These are phyloP conservation scores for Smutsia temminckii DNA, from an alignment of 2,797 vertebrate species.

Conservation along the genomic window DNA sequence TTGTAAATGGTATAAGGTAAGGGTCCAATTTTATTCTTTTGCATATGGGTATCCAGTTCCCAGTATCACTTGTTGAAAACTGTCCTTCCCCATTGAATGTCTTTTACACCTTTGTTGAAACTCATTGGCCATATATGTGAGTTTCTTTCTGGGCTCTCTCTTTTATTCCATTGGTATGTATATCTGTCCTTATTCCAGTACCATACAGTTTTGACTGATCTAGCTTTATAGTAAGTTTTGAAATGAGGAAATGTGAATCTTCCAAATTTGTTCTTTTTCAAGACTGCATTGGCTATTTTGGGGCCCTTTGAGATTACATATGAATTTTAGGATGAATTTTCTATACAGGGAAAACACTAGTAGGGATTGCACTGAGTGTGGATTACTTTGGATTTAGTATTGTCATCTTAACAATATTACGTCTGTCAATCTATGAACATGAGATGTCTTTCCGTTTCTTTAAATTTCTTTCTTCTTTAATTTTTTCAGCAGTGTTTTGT, in stretches of 20 bases:
- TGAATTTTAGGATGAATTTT: background rate
- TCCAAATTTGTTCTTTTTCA: conserved; percentile 14
- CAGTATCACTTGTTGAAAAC: background rate
- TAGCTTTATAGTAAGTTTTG: conserved; percentile 28
- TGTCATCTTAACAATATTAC: background rate
- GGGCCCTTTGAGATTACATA: background rate
- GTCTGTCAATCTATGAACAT: background rate
- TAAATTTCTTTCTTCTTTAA: background rate
- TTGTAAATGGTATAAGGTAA: background rate
- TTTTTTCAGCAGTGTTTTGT: background rate
- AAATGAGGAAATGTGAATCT: background rate
- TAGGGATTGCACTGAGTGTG: background rate
- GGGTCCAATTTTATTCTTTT: background rate
- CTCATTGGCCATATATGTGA: background rate
- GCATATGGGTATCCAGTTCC: background rate
- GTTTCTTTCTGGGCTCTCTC: background rate
- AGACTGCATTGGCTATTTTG: background rate
- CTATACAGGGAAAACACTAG: background rate
- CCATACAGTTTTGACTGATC: background rate
- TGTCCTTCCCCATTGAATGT: background rate
- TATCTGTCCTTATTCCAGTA: background rate
- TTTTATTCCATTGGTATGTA: background rate
- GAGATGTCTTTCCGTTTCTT: background rate
- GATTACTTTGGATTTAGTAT: background rate
- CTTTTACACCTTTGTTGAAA: background rate